Base-by-base conservation (phyloP, 2,888 invertebrate genomes). In the Ectemnius continuus region DNA sequence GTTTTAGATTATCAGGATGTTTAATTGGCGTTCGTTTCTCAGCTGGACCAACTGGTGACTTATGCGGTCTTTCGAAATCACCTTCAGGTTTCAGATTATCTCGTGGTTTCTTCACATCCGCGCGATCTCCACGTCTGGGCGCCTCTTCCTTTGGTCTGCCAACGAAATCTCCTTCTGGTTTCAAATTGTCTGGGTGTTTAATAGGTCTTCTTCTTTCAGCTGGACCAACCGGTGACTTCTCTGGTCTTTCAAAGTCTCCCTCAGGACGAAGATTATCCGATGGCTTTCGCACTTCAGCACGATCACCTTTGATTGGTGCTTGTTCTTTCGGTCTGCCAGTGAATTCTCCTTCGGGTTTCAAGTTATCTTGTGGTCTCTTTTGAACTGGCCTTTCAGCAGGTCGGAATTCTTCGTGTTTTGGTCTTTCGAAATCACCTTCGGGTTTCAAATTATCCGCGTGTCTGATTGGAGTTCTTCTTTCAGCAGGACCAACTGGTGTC, bases 321-420 rank as follows among this genome's bases (percentile, higher is more conserved):
- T 91, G 56, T 89, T 90, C 84, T 16, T 81, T 84, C 0, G 85
- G 87, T 66, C 88, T 87, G 71, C 80, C 89, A 82, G 85, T 88
- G 81, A 90, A 92, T 61, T 92, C 90, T 16, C 92, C 92, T 88
- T 94, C 95, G 5, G 92, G 92, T 86, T 92, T 93, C 26, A 94
- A 82, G 85, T 92, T 93, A 85, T 92, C 95, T 56, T 91, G 89
- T 0, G 91, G 92, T 76, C 88, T 92, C 61, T 89, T 91, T 48
- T 93, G 92, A 65, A 93, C 91, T 16, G 93, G 92, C 82, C 93
- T 92, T 84, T 94, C 94, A 11, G 92, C 93, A 18, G 92, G 91
- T 74, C 90, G 92, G 82, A 92, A 94, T 84, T 94, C 94, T 86
- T 94, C 92, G 70, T 88, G 91, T 0, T 92, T 92, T 45, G 89